Evolutionary conservation across 2,888 invertebrate genomes (phyloP), one percentile per base, ranked within the genome.

Genomic region (Caenorhabditis sulstoni): DNA sequence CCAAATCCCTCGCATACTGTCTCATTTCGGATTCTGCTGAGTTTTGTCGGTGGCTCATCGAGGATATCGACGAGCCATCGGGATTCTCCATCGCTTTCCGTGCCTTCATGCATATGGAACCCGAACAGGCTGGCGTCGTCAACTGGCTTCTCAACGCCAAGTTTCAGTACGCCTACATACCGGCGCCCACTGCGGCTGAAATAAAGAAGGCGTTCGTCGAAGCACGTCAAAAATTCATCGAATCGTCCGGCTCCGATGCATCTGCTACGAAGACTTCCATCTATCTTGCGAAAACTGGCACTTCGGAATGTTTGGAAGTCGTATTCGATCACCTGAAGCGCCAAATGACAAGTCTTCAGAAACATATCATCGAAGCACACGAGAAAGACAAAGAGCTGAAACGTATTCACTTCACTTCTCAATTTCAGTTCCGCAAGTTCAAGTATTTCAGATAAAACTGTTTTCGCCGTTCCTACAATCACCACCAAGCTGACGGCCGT

Each of bases 61-160:
- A 70, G 20, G 67, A 76, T 4, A 11, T 76, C 14, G 64, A 59
- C 8, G 64, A 64, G 7, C 20, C 39, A 5, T 44, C 64, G 4
- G 68, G 55, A n/a, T 58, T 57, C 23, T 44, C 58, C 14, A 35
- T 45, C 7, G 45, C 52, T 0, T 55, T 76, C 41, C 7, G 57
- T 16, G 35, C 47, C 1, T 41, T 70, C 2, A 16, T 76, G 29
- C 45, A 58, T n/a, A 14, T 23, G 47, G 68, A 76, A 7, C 12
- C 64, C 1, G 76, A 76, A 0, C 58, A 70, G 35, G 61, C 47
- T 3, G 37, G n/a, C 1, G 67, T 73, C 8, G 50, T 78, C 35
- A 78, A 78, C 41, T 78, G 78, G 78, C 58, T 78, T 9, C 55
- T 78, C 11, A 67, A 62, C 29, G 5, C 49, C 1, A 71, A 67